Evolutionary conservation across 2,113 vertebrate species (phyloP), one percentile per base, ranked within the genome.

Genomic region (Melospiza melodia): DNA sequence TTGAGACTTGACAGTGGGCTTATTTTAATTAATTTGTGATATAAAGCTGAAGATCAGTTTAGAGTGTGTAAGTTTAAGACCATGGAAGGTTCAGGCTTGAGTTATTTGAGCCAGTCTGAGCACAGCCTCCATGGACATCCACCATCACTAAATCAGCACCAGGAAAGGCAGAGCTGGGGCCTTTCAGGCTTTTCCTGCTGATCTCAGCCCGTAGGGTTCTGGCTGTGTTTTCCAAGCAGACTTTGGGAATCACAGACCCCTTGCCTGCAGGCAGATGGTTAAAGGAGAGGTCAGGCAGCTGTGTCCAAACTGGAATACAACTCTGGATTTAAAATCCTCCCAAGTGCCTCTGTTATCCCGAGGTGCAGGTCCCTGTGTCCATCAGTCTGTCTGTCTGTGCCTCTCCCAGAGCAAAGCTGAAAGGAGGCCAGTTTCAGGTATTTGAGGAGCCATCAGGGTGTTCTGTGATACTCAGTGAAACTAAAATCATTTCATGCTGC

Each of bases 11-110:
- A 48, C 3, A 51, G 31, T 48, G 57, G 41, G 10, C 39, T 87
- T 68, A 33, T 87, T 76, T 44, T 19, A 84, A 91, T 66, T 74
- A 77, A 78, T 77, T 71, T 71, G 57, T 30, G 72, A 43, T 49
- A 11, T 20, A 65, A 84, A 74, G 25, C 22, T 65, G 52, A 83
- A 23, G 55, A 84, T 43, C 31, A 49, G n/a, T 65, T 63, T 61
- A 28, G 57, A 76, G 51, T 9, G 4, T 63, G 18, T 11, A 37
- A 31, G 31, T 77, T 90, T 77, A 90, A 88, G 76, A 55, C 33
- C 27, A 57, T 1, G 3, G 63, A 92, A 52, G 68, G 57, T 90
- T 88, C 57, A 44, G 19, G n/a, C 5, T 43, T 84, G 5, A 11
- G 15, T 67, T 84, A 65, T 77, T 77, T 77, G 61, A 51, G 12